phyloP scores from a whole-genome alignment of 2,888 invertebrate genomes.

The Phlogophora meticulosa region DNA sequence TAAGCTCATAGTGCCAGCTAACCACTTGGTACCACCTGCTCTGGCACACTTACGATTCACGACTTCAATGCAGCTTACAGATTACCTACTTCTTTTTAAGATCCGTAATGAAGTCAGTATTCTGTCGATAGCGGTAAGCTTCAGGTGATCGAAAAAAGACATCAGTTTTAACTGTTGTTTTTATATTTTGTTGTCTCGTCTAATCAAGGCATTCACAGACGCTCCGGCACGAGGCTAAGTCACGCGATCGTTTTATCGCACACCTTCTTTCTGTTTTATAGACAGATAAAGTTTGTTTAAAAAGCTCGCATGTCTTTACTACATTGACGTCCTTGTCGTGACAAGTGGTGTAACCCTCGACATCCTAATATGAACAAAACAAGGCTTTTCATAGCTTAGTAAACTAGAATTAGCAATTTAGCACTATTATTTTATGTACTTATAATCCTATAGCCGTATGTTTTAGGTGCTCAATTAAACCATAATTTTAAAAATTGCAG shows the following conservation, averaged over 20 bases:
- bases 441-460: not conserved
- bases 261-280: conserved; percentile 89
- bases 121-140: conserved; percentile 39
- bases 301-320: conserved; percentile 88
- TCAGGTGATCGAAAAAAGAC: conserved; percentile 61
- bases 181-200: conserved; percentile 75
- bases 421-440: conserved; percentile 9
- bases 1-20: conserved; percentile 87
- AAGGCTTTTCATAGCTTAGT: conserved; percentile 60
- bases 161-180: conserved; percentile 66
- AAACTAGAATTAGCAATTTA: conserved; percentile 23
- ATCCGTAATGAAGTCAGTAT: conserved; percentile 36
- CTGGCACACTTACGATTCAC: conserved; percentile 72
- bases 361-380: conserved; percentile 78
- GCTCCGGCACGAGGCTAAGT: conserved; percentile 81
- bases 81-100: conserved; percentile 39
- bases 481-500: not conserved
- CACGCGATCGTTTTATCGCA: conserved; percentile 90
- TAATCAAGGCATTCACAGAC: conserved; percentile 87
- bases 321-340: conserved; percentile 86
- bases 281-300: conserved; percentile 89
- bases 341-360: conserved; percentile 85
- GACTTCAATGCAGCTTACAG: conserved; percentile 66
- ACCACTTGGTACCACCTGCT: conserved; percentile 84
- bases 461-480: not conserved